Evolutionary conservation across 2,797 vertebrate species (phyloP), one percentile per base, ranked within the genome.

Genomic region (Tokudaia tokunoshimensis): DNA sequence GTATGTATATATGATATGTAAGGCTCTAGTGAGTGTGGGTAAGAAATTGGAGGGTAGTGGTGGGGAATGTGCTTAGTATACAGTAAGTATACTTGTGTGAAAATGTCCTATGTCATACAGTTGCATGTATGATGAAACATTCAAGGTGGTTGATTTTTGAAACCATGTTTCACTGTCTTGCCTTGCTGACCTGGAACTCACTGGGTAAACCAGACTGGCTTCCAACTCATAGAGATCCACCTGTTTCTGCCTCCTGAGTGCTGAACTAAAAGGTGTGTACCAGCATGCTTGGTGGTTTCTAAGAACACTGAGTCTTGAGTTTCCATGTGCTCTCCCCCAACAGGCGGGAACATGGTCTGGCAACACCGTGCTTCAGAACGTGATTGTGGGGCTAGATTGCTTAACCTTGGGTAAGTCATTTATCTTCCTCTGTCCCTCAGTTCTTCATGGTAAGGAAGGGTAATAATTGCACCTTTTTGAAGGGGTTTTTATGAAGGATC

Each of bases 351-450:
- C 24, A 17, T 92, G 67, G 31, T 88, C 57, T 95, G 92, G 15
- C 88, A 85, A 81, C 4, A 44, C 29, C 20, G 11, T 90, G 19
- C 22, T 83, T 83, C 81, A 92, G 75, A 87, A n/a, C 88, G 44
- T 82, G 74, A 92, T 29, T 84, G 74, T 92, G 72, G 61, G 92
- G 29, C 57, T 76, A 74, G 78, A 41, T 17, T 94, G 12, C 12
- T 67, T 92, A 65, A 90, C 70, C 52, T 90, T 94, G 47, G 91
- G 76, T 93, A 94, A 88, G 72, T 90, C 76, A 84, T 93, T 94
- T 95, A 59, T 84, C 37, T 80, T 92, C n/a, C 52, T 95, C 11
- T 92, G 15, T 94, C 31, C 26, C 19, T 96, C 37, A 79, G 65
- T 92, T 94, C 92, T 65, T 84, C 86, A 91, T 93, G 37, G 29